Percentiles rank a stretch among this genome's conserved stretches.
Conservation (phyloP, 1,140 invertebrate genomes). For the Microplitis mediator region DNA sequence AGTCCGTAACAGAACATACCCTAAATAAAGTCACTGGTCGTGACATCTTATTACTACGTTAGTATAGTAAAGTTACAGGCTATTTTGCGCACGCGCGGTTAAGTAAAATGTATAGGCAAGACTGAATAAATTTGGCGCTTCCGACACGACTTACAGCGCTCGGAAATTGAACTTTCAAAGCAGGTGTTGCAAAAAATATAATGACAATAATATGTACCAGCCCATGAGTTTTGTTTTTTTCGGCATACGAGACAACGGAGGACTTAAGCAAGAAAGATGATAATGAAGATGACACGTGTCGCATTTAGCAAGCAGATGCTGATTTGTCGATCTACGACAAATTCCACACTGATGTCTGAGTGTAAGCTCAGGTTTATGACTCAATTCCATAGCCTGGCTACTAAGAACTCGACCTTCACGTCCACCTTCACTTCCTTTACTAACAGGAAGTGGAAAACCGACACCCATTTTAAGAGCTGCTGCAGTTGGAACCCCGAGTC, state of each 20-base stretch:
- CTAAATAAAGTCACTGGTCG: conserved; percentile 9
- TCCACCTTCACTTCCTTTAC: conserved; percentile 60
- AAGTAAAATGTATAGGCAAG: too few relatives aligned
- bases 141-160: too few relatives aligned
- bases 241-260: conserved; percentile 88
- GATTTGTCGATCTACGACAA: conserved; percentile 81
- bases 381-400: conserved; percentile 67
- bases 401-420: conserved; percentile 65
- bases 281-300: conserved; percentile 93
- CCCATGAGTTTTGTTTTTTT: conserved; percentile 92
- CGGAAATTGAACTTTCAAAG: too few relatives aligned
- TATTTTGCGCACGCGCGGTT: too few relatives aligned
- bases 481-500: conserved; percentile 71
- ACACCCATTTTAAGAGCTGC: conserved; percentile 82
- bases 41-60: too few relatives aligned
- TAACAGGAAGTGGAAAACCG: conserved; percentile 73
- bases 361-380: conserved; percentile 63
- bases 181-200: background rate
- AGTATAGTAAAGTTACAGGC: too few relatives aligned
- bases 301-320: conserved; percentile 89
- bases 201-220: conserved; percentile 68
- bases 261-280: conserved; percentile 91
- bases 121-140: too few relatives aligned
- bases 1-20: too few relatives aligned
- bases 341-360: conserved; percentile 76